Conservation (phyloP, 2,888 invertebrate genomes). For the Apantesis nais region DNA sequence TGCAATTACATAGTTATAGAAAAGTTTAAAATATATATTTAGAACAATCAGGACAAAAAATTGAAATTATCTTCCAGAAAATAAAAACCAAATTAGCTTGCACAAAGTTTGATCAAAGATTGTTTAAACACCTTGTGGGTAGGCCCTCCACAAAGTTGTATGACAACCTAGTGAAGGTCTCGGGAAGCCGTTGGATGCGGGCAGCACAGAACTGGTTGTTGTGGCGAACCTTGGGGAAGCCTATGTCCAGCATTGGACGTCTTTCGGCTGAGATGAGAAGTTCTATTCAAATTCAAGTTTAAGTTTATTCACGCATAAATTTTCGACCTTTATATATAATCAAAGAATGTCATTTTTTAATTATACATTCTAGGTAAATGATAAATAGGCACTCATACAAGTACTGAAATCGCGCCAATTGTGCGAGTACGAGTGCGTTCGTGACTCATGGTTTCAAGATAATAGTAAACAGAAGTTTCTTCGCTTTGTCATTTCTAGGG, state of each 20-base stretch:
- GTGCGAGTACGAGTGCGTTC: neutral
- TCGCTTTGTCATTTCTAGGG: neutral
- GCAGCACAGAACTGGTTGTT: too few relatives aligned
- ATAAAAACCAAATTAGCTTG: neutral
- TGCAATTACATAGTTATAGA: constrained; percentile 31
- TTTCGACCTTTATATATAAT: neutral
- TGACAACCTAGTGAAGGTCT: too few relatives aligned
- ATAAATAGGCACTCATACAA: neutral
- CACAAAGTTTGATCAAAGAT: neutral
- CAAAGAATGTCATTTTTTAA: neutral
- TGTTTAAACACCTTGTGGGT: too few relatives aligned
- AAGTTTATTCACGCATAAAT: neutral
- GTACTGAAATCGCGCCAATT: neutral
- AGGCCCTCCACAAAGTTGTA: neutral
- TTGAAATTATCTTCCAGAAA: neutral
- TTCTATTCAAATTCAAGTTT: too few relatives aligned
- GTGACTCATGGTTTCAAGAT: neutral
- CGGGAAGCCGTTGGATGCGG: too few relatives aligned
- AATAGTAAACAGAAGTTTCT: neutral
- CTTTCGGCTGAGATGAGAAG: too few relatives aligned
- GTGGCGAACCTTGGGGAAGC: too few relatives aligned
- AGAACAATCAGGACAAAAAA: neutral
- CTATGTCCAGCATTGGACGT: too few relatives aligned
- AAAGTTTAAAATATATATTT: constrained; percentile 12
- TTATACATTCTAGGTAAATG: neutral